These are phyloP conservation scores for Ichneumoninae sp. DNA, from an alignment of 2,888 invertebrate genomes.

Conservation along the genomic window DNA sequence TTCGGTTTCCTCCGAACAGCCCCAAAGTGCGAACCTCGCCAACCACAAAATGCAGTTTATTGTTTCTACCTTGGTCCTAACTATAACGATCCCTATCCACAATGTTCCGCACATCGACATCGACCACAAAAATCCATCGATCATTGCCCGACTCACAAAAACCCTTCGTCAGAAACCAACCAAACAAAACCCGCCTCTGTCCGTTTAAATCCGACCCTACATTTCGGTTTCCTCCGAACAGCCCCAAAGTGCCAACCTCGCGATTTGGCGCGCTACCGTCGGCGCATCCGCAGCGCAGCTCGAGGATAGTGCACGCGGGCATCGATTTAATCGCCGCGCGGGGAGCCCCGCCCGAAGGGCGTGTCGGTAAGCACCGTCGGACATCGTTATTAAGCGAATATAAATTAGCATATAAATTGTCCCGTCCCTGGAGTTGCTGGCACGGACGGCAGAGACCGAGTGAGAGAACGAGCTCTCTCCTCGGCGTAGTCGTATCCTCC, in stretches of 20 bases:
- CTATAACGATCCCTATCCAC: too few relatives aligned
- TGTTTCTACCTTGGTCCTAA: too few relatives aligned
- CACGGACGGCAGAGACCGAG: constrained; percentile 56
- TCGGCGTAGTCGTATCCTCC: constrained; percentile 27
- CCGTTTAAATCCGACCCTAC: too few relatives aligned
- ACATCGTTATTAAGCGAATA: constrained; percentile 84
- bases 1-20: too few relatives aligned
- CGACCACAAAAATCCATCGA: too few relatives aligned
- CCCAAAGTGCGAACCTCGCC: constrained; percentile 22
- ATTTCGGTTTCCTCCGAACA: background rate
- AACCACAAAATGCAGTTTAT: too few relatives aligned
- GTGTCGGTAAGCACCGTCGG: constrained; percentile 83
- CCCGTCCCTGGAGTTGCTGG: constrained; percentile 72
- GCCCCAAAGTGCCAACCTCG: constrained; percentile 17
- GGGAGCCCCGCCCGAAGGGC: constrained; percentile 78
- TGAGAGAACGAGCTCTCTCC: constrained; percentile 37
- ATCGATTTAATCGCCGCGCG: constrained; percentile 80
- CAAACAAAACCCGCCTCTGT: too few relatives aligned
- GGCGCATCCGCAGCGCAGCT: constrained; percentile 40
- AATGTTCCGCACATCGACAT: too few relatives aligned
- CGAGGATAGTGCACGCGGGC: constrained; percentile 63
- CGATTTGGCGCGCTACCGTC: constrained; percentile 38
- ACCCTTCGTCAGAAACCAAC: too few relatives aligned
- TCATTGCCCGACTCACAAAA: too few relatives aligned
- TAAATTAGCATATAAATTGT: constrained; percentile 85